Base-by-base conservation (phyloP, 2,888 invertebrate species). In the Amphipyra berbera region DNA sequence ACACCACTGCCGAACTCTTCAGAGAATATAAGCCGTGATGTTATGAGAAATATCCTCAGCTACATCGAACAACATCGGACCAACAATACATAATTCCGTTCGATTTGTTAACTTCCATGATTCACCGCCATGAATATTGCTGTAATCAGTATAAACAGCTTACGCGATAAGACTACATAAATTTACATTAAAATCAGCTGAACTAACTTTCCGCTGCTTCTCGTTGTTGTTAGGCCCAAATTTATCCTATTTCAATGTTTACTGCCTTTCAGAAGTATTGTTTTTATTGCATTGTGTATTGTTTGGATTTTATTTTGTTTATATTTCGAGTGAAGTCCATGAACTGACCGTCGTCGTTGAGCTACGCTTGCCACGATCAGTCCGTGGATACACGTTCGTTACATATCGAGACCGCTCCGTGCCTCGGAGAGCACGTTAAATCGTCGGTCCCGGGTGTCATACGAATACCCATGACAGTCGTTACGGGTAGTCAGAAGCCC, bases 161-260 rank as follows among this genome's bases (percentile, higher is more conserved):
- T 70, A 75, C 76, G 58, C 52, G 67, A 71, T 75, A 68, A 71
- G 58, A 71, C 55, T 61, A 62, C 58, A 61, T 67, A 75, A 70
- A 75, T 73, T 70, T 70, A 71, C 55, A 68, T 75, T 71, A 50
- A 68, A 67, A 65, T 65, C 61, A 63, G 41, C 71, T 65, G 60
- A 75, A 62, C 49, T 62, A 71, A 71, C 67, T 67, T 68, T 70
- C 40, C 45, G 15, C 58, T 59, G n/a, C 27, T 56, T 46, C 48
- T 40, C 45, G 62, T 68, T 61, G 62, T 67, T 62, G 55, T 61
- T 41, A 50, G n/a, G 33, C 40, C 40, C 49, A 59, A 61, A 68
- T 53, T 53, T 53, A 45, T 64, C 46, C 57, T 61, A 70, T 61
- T 67, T 64, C 38, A 64, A 50, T 67, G 46, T 67, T 61, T 55